Conservation (phyloP, 2,113 vertebrate genomes). For the Sinocyclocheilus rhinocerous region DNA sequence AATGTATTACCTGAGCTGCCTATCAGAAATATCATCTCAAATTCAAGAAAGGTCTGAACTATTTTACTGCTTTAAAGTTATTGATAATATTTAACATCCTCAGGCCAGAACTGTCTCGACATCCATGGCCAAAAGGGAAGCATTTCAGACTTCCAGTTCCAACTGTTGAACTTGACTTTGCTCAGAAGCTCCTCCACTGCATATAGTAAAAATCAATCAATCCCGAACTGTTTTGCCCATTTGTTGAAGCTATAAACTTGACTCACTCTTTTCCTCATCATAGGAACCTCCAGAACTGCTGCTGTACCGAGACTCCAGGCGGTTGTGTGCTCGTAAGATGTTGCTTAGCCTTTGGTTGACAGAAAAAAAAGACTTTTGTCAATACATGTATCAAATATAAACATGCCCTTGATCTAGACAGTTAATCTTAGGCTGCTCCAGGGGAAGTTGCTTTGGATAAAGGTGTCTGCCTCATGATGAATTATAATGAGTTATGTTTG, state of each 20-base stretch:
- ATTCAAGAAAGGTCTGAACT: neutral
- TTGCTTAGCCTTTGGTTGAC: slow-evolving; percentile 78
- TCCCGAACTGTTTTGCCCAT: neutral
- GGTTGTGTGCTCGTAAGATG: slow-evolving; percentile 89
- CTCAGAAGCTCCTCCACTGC: neutral
- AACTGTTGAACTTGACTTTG: neutral
- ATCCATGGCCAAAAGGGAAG: neutral
- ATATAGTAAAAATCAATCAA: neutral
- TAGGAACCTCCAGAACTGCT: slow-evolving; percentile 98
- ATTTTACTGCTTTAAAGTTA: neutral
- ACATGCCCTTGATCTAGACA: neutral
- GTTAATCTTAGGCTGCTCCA: neutral
- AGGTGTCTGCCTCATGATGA: neutral
- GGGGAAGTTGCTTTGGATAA: neutral
- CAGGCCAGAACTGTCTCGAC: neutral
- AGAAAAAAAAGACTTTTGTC: neutral
- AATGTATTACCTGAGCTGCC: neutral
- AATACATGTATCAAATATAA: neutral
- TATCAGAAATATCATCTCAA: neutral
- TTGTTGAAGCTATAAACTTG: neutral
- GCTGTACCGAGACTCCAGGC: slow-evolving; percentile 96
- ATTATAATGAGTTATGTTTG: neutral
- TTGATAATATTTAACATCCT: neutral
- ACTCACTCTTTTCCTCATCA: slow-evolving; percentile 96
- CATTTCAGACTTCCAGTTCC: neutral